Conservation (phyloP, 2,797 vertebrate species). For the Tragelaphus oryx region DNA sequence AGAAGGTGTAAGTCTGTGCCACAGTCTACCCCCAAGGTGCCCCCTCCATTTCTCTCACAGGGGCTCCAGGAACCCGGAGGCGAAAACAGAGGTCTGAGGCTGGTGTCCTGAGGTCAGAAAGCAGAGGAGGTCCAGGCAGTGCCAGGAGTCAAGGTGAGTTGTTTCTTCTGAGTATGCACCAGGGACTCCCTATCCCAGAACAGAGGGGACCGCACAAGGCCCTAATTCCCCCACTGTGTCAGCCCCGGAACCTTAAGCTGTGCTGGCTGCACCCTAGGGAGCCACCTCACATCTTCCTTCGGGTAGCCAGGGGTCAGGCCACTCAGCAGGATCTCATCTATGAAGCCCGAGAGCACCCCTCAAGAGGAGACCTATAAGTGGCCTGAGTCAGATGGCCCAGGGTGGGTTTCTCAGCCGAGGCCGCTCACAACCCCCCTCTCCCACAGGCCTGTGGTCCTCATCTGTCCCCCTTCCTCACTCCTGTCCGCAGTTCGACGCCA, state of each 20-base stretch:
- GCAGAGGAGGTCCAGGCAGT: background rate
- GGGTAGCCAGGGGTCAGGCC: background rate
- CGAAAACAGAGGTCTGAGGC: background rate
- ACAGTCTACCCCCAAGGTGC: no score
- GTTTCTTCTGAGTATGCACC: background rate
- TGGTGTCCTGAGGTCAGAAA: background rate
- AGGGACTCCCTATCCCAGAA: background rate
- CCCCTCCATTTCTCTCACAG: background rate
- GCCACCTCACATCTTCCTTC: background rate
- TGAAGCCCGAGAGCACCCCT: background rate
- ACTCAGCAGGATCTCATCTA: background rate
- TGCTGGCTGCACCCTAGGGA: background rate
- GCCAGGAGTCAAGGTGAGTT: background rate
- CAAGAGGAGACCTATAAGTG: background rate
- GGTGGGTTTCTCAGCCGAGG: background rate
- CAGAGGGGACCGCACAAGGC: background rate
- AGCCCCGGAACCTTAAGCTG: background rate
- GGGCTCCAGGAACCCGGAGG: background rate
- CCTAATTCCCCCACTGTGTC: rapidly evolving
- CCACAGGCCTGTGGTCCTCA: background rate
- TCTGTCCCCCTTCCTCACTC: background rate
- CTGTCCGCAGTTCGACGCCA: background rate
- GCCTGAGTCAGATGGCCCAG: background rate
- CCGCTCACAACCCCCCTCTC: background rate
- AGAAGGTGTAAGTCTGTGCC: background rate